Base-by-base conservation (phyloP, 2,888 invertebrate genomes). In the Eutolmus rufibarbis region DNA sequence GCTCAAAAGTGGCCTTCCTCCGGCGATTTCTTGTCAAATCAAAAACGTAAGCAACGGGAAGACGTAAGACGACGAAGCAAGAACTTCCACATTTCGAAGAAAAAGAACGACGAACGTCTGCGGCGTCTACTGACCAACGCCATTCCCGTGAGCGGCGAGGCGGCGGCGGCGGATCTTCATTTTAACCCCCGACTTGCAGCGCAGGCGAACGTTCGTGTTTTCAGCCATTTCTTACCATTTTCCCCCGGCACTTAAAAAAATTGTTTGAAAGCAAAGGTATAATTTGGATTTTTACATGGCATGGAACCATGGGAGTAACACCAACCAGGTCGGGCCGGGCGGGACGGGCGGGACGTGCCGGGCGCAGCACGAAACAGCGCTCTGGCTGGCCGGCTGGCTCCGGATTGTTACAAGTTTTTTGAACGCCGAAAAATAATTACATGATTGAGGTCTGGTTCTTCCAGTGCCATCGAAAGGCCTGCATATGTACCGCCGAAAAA, bases 171-270 rank as follows among this genome's bases (percentile, higher is more conserved):
- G 1, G 14, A 46, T 46, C 43, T 46, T 46, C 43, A 46, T 46
- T 46, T 46, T 46, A 46, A 46, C 43, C 43, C 51, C 51, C n/a
- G n/a, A n/a, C 1, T n/a, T 51, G 51, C n/a, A n/a, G n/a, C n/a
- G 1, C n/a, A n/a, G 57, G 46, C 31, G 78, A 34, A 87, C 43
- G 51, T 88, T 88, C 87, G 88, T 88, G 87, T 87, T 79, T 66
- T 76, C 56, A 77, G 88, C 88, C 88, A 88, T 88, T 88, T 87
- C 88, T 86, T 87, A 87, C 76, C 31, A 43, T 40, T 88, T 86
- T 86, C 88, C 86, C 88, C 86, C 76, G 87, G 87, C 88, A 87
- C 86, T 88, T 85, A 84, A 87, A 88, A 51, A 87, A 87, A 88
- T 86, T 86, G 86, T 86, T 85, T 23, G 43, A 31, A 84, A 74